These are phyloP conservation scores for Coenonympha glycerion DNA, from an alignment of 2,888 invertebrate species.

Conservation along the genomic window DNA sequence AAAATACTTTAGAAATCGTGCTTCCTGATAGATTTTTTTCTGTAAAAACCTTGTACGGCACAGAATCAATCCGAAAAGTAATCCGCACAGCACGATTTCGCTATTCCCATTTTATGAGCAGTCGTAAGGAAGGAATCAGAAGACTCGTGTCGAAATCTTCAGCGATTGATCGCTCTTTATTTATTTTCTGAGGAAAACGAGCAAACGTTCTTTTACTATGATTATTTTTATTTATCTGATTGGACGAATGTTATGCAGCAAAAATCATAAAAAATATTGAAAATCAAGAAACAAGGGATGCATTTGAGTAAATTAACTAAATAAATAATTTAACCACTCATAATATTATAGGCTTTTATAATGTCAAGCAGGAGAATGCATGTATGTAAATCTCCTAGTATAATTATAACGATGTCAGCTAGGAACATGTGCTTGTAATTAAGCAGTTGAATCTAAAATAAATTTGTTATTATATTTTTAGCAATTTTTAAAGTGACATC, in stretches of 20 bases:
- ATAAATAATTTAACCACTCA: no score
- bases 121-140: constrained; percentile 29
- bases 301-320: no score
- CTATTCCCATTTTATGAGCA: constrained; percentile 26
- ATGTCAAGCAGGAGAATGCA: no score
- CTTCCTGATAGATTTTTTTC: background rate
- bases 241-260: background rate
- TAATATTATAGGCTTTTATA: no score
- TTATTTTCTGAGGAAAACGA: constrained; percentile 18
- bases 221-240: background rate
- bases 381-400: no score
- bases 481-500: background rate
- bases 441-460: no score
- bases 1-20: no score
- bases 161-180: constrained; percentile 27
- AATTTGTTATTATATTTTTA: no score
- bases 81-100: constrained; percentile 21
- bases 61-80: constrained; percentile 25
- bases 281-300: no score
- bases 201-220: background rate
- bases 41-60: background rate
- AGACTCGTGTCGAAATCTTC: constrained; percentile 25
- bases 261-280: background rate
- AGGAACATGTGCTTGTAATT: no score
- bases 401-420: no score